Percentiles rank a stretch among this genome's conserved stretches.
These are phyloP conservation scores for Cacatua alba DNA, from an alignment of 2,113 vertebrate species.

Conservation along the genomic window DNA sequence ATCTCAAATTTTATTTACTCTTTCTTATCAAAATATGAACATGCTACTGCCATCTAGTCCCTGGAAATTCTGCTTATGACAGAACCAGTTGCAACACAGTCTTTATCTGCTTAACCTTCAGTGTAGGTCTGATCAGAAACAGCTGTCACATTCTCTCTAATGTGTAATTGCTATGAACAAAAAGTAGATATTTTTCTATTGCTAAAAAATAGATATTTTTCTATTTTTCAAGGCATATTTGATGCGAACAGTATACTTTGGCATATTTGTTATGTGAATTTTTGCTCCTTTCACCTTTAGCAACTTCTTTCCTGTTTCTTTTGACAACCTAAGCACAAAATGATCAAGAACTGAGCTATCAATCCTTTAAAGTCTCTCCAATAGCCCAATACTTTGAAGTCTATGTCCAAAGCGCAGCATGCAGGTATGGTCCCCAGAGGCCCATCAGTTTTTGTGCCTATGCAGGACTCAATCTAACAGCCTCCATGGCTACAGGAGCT, in stretches of 20 bases:
- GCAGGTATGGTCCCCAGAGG: not conserved
- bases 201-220: not conserved
- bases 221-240: not conserved
- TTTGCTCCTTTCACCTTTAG: not conserved
- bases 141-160: not conserved
- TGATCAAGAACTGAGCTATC: not conserved
- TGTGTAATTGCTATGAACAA: not conserved
- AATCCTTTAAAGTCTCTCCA: not conserved
- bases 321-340: not conserved
- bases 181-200: not conserved
- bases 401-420: not conserved
- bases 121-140: not conserved
- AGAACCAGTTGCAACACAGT: not conserved
- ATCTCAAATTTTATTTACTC: not conserved
- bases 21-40: not conserved
- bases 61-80: not conserved
- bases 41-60: not conserved
- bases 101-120: not conserved
- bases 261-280: not conserved
- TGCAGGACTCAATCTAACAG: not conserved
- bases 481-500: not conserved
- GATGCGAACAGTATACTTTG: not conserved
- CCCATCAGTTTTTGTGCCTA: not conserved
- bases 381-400: not conserved
- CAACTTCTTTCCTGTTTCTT: not conserved